Evolutionary conservation across 2,797 vertebrate genomes (phyloP).

Genomic region (Mycteria americana): DNA sequence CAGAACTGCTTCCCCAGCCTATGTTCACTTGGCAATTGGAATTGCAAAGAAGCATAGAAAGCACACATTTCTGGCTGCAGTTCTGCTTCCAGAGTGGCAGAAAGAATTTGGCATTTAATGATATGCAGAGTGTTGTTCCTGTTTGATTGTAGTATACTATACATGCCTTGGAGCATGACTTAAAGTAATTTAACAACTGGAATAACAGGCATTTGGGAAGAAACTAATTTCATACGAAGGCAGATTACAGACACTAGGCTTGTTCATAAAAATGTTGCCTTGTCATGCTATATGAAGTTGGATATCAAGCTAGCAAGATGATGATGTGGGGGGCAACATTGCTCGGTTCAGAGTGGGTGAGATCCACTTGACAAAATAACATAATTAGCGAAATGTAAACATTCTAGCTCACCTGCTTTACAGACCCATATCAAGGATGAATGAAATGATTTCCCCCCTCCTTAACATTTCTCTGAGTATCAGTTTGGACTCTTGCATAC

Average conservation of each 20-base stretch:
- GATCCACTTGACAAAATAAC: background rate
- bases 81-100: constrained; percentile 66
- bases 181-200: constrained; percentile 80
- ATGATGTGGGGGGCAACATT: background rate
- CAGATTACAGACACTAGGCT: constrained; percentile 65
- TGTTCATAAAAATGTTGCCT: constrained; percentile 71
- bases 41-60: constrained; percentile 63
- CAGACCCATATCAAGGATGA: background rate
- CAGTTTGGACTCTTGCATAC: background rate
- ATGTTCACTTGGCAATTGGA: constrained; percentile 65
- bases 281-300: constrained; percentile 38
- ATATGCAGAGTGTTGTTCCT: constrained; percentile 72
- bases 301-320: background rate
- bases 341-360: background rate
- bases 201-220: constrained; percentile 77
- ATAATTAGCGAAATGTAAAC: background rate
- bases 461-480: background rate
- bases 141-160: constrained; percentile 73
- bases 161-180: constrained; percentile 77
- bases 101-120: constrained; percentile 75
- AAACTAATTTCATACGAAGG: constrained; percentile 75
- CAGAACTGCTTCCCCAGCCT: constrained; percentile 50
- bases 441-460: background rate
- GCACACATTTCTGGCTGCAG: constrained; percentile 56
- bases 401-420: background rate